These are phyloP conservation scores for Plectrocnemia conspersa DNA, from an alignment of 1,140 invertebrate genomes.

Conservation along the genomic window DNA sequence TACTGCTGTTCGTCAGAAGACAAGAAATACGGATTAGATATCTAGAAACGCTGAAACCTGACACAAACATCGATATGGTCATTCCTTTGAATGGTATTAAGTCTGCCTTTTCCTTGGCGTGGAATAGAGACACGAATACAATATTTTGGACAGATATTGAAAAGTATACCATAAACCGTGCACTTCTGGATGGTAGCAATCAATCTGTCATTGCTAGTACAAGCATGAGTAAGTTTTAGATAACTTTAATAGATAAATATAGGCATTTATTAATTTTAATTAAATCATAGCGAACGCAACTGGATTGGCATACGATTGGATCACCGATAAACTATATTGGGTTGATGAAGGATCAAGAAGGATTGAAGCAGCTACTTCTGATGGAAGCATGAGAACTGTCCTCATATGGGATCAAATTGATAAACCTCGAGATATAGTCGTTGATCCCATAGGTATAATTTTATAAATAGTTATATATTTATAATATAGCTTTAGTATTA, in stretches of 20 bases:
- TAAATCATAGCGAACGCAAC: conserved; percentile 59
- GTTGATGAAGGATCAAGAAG: conserved; percentile 75
- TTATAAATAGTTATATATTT: background rate
- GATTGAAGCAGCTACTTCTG: conserved; percentile 75
- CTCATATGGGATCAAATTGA: conserved; percentile 76
- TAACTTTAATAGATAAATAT: background rate
- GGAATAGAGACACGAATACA: conserved; percentile 72
- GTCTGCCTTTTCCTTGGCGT: conserved; percentile 77
- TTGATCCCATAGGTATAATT: conserved; percentile 67
- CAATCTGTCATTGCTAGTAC: conserved; percentile 64
- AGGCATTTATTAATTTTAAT: conserved; percentile 1
- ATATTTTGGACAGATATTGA: conserved; percentile 89
- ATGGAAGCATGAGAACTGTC: conserved; percentile 71
- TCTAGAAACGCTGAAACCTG: conserved; percentile 55
- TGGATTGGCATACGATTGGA: conserved; percentile 79
- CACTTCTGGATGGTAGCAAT: conserved; percentile 69
- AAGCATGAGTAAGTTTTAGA: conserved; percentile 58
- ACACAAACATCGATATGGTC: conserved; percentile 66
- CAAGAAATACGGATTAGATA: conserved; percentile 74
- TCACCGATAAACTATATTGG: conserved; percentile 85
- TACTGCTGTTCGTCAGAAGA: conserved; percentile 75
- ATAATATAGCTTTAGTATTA: background rate
- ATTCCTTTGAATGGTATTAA: conserved; percentile 75
- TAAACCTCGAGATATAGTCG: conserved; percentile 77
- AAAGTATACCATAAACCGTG: conserved; percentile 73